phyloP scores from a whole-genome alignment of 2,113 vertebrate genomes.

The Sterna hirundo region DNA sequence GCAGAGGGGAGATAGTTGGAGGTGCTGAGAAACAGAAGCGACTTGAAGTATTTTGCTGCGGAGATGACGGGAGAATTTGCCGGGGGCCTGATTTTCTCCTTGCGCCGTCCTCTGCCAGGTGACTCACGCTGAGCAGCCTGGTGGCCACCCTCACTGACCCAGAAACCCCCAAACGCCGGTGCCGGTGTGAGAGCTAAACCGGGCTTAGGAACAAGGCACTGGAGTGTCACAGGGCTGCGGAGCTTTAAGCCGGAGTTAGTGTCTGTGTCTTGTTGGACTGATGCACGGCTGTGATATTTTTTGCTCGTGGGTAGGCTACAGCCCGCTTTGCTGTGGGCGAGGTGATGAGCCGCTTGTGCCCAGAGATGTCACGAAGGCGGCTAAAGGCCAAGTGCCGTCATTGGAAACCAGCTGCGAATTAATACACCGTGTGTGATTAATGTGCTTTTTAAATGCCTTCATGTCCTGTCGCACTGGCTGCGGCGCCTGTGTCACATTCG shows the following conservation, averaged over 20 bases:
- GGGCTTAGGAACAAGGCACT: fast-evolving
- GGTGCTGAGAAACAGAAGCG: neutral
- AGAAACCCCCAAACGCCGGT: neutral
- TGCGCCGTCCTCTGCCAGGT: neutral
- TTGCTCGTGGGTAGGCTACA: fast-evolving
- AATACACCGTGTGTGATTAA: neutral
- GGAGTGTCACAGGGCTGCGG: neutral
- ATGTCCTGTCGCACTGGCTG: conserved; percentile 21
- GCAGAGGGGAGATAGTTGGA: neutral
- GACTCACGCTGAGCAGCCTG: fast-evolving
- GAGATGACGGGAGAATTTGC: neutral
- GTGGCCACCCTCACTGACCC: neutral
- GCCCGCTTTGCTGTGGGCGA: neutral
- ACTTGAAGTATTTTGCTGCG: neutral
- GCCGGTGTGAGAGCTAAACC: fast-evolving
- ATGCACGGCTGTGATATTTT: neutral
- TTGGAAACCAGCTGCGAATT: conserved; percentile 13
- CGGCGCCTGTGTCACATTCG: conserved; percentile 1
- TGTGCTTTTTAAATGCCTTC: conserved; percentile 7
- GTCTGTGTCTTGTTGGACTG: neutral
- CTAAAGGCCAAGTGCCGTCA: neutral
- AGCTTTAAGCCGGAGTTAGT: neutral
- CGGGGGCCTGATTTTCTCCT: neutral
- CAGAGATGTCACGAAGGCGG: neutral
- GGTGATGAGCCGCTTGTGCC: fast-evolving